Base-by-base conservation (phyloP, 1,140 invertebrate species). In the Zaprionus gabonicus region DNA sequence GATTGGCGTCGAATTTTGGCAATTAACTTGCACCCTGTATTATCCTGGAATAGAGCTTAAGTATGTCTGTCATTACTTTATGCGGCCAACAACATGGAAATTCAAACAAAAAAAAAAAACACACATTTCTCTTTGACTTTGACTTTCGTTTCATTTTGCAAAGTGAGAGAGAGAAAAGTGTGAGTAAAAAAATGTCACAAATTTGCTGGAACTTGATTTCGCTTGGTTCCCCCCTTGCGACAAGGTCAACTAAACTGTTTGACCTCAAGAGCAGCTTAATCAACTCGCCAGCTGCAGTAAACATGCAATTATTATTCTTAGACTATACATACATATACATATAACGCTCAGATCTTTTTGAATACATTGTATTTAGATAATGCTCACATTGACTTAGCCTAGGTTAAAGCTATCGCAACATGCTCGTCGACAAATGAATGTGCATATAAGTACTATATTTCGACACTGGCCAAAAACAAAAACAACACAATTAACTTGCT, bases 11-110 rank as follows among this genome's bases (percentile, higher is more conserved):
- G 55, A 64, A 71, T 84, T 84, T 82, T 86, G 80, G 83, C 83
- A 74, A 78, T 74, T 82, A 57, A 67, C 73, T 73, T 81, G 79
- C 84, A 87, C 83, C 83, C 83, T 87, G 83, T 87, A 81, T 88
- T 78, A 84, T 81, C 83, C 83, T 81, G 71, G 70, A 78, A 70
- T 75, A 78, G 69, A 63, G 55, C 58, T 59, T 57, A 55, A 74
- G 49, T 51, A 66, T 68, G 13, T 41, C 57, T 68, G 7, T 41
- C 57, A 51, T 36, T 53, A 44, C n/a, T 36, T 46, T 38, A 27
- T 51, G 27, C 2, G 15, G 3, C 10, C 25, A 55, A 46, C 31
- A 27, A 15, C 13, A 28, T 17, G 28, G n/a, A 34, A 51, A 59
- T 66, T 28, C 28, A 58, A 72, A 74, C 41, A 17, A 2, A 46